Conservation (phyloP, 2,797 vertebrate genomes). For the Eptatretus atami region DNA sequence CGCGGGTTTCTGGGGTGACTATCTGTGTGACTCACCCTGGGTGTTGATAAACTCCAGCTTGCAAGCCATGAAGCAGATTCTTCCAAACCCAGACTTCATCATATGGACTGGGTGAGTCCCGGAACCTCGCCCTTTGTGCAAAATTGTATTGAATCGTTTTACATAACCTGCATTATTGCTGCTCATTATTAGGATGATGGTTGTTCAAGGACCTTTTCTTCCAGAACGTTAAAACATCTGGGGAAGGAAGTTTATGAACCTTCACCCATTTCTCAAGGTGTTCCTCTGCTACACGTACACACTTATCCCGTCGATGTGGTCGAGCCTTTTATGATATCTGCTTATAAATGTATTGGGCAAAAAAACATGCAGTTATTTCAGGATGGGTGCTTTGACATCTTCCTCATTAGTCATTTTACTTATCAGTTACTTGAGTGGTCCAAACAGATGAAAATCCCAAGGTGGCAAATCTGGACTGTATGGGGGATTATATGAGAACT, state of each 20-base stretch:
- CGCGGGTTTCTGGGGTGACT: slow-evolving; percentile 38
- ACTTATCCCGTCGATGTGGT: background rate
- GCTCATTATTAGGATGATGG: background rate
- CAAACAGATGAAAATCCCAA: too few relatives aligned
- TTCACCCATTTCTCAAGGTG: too few relatives aligned
- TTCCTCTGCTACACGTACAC: too few relatives aligned
- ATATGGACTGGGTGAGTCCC: slow-evolving; percentile 53
- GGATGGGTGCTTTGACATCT: too few relatives aligned
- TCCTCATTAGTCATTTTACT: too few relatives aligned
- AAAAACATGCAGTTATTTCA: too few relatives aligned
- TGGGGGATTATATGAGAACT: too few relatives aligned
- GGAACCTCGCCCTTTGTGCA: too few relatives aligned
- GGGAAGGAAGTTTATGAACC: background rate
- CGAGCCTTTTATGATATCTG: too few relatives aligned
- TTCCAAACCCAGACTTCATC: slow-evolving; percentile 46
- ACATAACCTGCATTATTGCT: background rate
- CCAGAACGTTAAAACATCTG: background rate
- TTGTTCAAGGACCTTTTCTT: background rate
- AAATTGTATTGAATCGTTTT: background rate
- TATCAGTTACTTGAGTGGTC: too few relatives aligned
- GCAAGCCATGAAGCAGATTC: slow-evolving; percentile 30
- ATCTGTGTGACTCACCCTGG: slow-evolving; percentile 51
- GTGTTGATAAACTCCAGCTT: slow-evolving; percentile 32
- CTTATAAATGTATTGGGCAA: too few relatives aligned
- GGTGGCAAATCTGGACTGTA: too few relatives aligned